Evolutionary conservation across 2,797 vertebrate species (phyloP), one percentile per base, ranked within the genome.

Genomic region (Coendou prehensilis): DNA sequence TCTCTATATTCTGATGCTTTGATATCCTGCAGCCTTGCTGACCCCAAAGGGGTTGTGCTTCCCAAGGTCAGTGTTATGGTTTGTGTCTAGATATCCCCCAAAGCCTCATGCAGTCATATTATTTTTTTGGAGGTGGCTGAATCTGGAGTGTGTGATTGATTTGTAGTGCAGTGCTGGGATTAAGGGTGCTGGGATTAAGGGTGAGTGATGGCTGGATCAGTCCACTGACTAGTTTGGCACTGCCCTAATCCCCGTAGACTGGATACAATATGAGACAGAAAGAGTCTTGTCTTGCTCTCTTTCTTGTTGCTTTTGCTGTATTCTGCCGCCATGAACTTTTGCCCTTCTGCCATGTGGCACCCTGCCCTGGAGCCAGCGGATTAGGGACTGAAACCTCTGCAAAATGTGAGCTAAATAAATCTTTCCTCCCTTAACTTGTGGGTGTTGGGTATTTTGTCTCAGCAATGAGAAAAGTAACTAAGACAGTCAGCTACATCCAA

Each of bases 1-100:
- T 94, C 73, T 96, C n/a, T 76, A 13, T 85, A 26, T 84, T 56
- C 64, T 81, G 50, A 67, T 78, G 41, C 41, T 94, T 85, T 92
- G 22, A 81, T 30, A 56, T 15, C 9, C 14, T 20, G 15, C 33
- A 78, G n/a, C 8, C 67, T 83, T 83, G 22, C 41, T 61, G 26
- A 82, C 28, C 15, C 4, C 50, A 26, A 71, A 81, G 4, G 22
- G 73, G 71, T 33, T 63, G 41, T 45, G 28, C 14, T 10, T 87
- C 47, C 56, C 41, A 56, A 37, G 22, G n/a, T 54, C 15, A 64
- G 13, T 64, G 30, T 64, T 64, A 33, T 64, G 63, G 63, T n/a
- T 64, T 33, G 5, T 64, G 63, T 64, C 63, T 64, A n/a, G 30
- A 64, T 33, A 30, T 64, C 13, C 30, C 59, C 14, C 30, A 64